Base-by-base conservation (phyloP, 2,888 invertebrate species). In the Dusona sp. region DNA sequence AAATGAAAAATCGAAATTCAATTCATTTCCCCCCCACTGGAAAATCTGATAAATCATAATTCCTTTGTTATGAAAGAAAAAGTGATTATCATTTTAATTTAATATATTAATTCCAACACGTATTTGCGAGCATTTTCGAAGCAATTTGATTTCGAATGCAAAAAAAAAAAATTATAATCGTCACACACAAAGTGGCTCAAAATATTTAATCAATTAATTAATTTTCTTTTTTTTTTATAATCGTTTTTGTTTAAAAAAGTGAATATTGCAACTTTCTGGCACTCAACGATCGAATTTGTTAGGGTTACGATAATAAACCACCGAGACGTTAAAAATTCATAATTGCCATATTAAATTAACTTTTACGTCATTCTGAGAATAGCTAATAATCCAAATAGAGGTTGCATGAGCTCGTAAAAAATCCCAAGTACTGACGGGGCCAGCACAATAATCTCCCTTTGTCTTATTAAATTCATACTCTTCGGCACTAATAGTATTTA, bases 331-430 rank as follows among this genome's bases (percentile, higher is more conserved):
- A 25, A 79, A 57, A 79, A 72, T 79, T 61, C 45, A 45, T 79
- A 72, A 80, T 72, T 64, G 42, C 48, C 57, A n/a, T 42, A 22
- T 45, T 25, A 48, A 11, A 73, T 64, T 22, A 48, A 64, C 25
- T 74, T 70, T 25, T 54, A n/a, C 16, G 9, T n/a, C 73, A 65
- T 9, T 3, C 11, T 61, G 61, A 45, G 70, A 33, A 68, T 36
- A 61, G 75, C 36, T 25, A 42, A 57, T 9, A 25, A 79, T 57
- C 19, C 25, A 48, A 68, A 70, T 68, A 33, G n/a, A n/a, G 74
- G 74, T 82, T 75, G 75, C 36, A 68, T 25, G 68, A 75, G 57
- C 75, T 75, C 74, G 67, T 75, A 57, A 75, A 74, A 67, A 64
- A 42, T 33, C 16, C 54, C 22, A 22, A 74, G 54, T 29, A 9